Percentiles rank a stretch among this genome's conserved stretches.
These are phyloP conservation scores for Pachypsylla venusta DNA, from an alignment of 1,140 invertebrate genomes.

Conservation along the genomic window DNA sequence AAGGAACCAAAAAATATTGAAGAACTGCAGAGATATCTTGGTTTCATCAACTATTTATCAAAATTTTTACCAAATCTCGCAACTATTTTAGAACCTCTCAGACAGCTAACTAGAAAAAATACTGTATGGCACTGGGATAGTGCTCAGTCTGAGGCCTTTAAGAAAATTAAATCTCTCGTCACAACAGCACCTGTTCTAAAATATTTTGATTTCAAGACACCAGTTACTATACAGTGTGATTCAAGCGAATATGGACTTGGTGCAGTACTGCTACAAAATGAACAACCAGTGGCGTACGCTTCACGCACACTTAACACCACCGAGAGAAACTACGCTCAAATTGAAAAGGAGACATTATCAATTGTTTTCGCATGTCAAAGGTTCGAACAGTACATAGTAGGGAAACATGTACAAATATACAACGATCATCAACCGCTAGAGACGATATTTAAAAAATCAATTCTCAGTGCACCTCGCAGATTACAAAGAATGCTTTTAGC, in stretches of 20 bases:
- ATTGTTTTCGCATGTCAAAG: conserved; percentile 23
- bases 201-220: conserved; percentile 21
- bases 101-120: conserved; percentile 18
- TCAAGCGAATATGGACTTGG: conserved; percentile 24
- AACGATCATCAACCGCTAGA: conserved; percentile 31
- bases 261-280: conserved; percentile 23
- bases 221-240: conserved; percentile 24
- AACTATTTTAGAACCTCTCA: conserved; percentile 16
- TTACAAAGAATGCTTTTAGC: conserved; percentile 31
- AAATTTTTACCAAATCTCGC: conserved; percentile 22
- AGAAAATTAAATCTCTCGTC: conserved; percentile 21
- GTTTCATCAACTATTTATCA: conserved; percentile 27
- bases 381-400: conserved; percentile 27
- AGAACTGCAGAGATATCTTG: conserved; percentile 27
- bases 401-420: conserved; percentile 21
- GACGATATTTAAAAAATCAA: conserved; percentile 21
- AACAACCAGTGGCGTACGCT: conserved; percentile 29
- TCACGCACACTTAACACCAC: conserved; percentile 26
- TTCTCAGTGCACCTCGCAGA: conserved; percentile 24
- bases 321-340: conserved; percentile 26
- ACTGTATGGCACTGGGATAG: conserved; percentile 17
- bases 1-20: conserved; percentile 26
- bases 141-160: conserved; percentile 17
- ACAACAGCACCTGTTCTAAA: conserved; percentile 19
- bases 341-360: conserved; percentile 28